A percentile compares a stretch with the other conserved stretches of the same genome.
These are phyloP conservation scores for Phyllostomus discolor DNA, from an alignment of 2,113 vertebrate genomes.

Conservation along the genomic window DNA sequence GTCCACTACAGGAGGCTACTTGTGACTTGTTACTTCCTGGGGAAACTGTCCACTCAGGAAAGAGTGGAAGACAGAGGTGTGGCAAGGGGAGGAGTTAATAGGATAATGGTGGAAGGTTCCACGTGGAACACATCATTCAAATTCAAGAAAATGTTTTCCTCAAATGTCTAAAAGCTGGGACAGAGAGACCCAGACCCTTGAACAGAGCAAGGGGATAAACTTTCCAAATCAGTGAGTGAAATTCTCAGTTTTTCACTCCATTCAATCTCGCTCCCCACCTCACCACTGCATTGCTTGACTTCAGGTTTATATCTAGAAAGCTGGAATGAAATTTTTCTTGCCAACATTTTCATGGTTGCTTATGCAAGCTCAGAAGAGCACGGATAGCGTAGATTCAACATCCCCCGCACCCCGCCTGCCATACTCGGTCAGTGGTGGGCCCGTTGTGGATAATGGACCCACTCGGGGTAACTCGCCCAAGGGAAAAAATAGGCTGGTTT, in stretches of 20 bases:
- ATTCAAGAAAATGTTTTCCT: neutral
- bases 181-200: neutral
- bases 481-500: neutral
- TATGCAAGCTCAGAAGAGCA: neutral
- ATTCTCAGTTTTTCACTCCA: neutral
- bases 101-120: neutral
- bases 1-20: too few relatives aligned
- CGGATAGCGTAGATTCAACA: neutral
- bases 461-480: neutral
- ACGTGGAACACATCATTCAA: neutral
- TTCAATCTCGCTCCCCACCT: neutral
- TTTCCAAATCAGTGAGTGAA: rapidly evolving
- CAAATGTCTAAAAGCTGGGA: neutral
- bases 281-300: neutral
- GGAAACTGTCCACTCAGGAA: neutral
- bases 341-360: neutral
- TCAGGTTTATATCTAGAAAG: neutral
- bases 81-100: neutral
- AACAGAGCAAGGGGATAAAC: neutral
- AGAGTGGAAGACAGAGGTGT: neutral
- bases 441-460: neutral
- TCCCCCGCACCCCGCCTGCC: neutral
- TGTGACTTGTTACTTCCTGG: neutral
- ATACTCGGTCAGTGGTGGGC: neutral
- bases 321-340: neutral